Conservation (phyloP, 2,888 invertebrate species). For the Mycogona germanica region DNA sequence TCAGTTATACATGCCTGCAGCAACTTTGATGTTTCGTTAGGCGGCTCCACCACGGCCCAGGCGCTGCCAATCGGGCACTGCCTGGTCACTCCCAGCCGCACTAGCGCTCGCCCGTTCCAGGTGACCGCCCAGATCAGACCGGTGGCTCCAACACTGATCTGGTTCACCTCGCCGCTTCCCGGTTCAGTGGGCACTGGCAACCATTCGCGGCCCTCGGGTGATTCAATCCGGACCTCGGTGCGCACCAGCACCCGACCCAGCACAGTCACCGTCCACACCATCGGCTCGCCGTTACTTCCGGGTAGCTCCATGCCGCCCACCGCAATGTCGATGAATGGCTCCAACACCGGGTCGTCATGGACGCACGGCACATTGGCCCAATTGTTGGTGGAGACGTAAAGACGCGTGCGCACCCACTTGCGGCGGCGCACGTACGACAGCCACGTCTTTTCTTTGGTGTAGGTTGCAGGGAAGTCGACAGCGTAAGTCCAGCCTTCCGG, state of each 20-base stretch:
- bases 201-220: slow-evolving; percentile 84
- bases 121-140: slow-evolving; percentile 80
- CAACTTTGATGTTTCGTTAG: slow-evolving; percentile 55
- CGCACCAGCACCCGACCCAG: slow-evolving; percentile 83
- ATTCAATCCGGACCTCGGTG: slow-evolving; percentile 60
- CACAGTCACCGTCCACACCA: slow-evolving; percentile 90
- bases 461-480: slow-evolving; percentile 76
- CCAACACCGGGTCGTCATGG: slow-evolving; percentile 41
- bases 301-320: slow-evolving; percentile 74
- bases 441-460: slow-evolving; percentile 68
- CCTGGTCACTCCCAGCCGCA: slow-evolving; percentile 69
- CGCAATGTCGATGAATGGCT: slow-evolving; percentile 83
- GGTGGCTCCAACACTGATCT: slow-evolving; percentile 71
- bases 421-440: slow-evolving; percentile 78
- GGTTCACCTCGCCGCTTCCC: slow-evolving; percentile 65
- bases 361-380: slow-evolving; percentile 64
- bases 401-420: slow-evolving; percentile 76
- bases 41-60: slow-evolving; percentile 57
- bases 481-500: slow-evolving; percentile 76
- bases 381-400: slow-evolving; percentile 77
- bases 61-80: slow-evolving; percentile 56
- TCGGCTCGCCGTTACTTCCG: slow-evolving; percentile 55
- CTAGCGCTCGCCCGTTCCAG: slow-evolving; percentile 67
- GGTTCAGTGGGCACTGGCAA: slow-evolving; percentile 55
- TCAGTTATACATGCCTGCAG: too few relatives aligned